phyloP scores from a whole-genome alignment of 53 echinoderm and acorn worm species.

The Mesocentrotus franciscanus region DNA sequence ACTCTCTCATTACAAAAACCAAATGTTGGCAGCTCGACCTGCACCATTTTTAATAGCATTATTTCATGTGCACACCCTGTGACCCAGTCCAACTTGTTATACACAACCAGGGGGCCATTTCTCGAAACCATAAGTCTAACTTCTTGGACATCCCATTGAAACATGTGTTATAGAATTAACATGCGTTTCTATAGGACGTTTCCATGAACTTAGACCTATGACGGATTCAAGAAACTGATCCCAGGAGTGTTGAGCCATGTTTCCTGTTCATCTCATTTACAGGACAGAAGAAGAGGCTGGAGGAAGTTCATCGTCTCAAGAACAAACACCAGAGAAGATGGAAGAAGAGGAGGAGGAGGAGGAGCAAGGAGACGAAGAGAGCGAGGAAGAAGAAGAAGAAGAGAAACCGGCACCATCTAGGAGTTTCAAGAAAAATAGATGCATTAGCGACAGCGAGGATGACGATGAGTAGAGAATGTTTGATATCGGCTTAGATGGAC shows the following conservation, averaged over 20 bases:
- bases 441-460: conserved; percentile 54
- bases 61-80: no score
- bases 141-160: no score
- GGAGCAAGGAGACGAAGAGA: conserved; percentile 24
- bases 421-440: conserved; percentile 45
- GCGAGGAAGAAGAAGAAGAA: conserved; percentile 49
- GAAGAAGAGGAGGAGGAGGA: conserved; percentile 38
- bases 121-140: no score
- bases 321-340: conserved; percentile 8
- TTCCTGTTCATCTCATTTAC: neutral
- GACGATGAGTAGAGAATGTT: conserved; percentile 21
- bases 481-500: neutral
- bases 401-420: neutral
- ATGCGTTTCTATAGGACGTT: no score
- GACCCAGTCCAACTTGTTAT: no score
- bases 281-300: conserved; percentile 38
- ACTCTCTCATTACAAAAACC: no score
- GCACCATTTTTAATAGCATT: no score
- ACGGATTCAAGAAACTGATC: no score
- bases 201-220: no score
- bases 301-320: conserved; percentile 18
- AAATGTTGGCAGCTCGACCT: no score
- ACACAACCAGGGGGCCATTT: no score
- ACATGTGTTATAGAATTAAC: no score
- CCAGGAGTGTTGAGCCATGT: neutral